These are phyloP conservation scores for Ephialtes manifestator DNA, from an alignment of 2,888 invertebrate species.

Conservation along the genomic window DNA sequence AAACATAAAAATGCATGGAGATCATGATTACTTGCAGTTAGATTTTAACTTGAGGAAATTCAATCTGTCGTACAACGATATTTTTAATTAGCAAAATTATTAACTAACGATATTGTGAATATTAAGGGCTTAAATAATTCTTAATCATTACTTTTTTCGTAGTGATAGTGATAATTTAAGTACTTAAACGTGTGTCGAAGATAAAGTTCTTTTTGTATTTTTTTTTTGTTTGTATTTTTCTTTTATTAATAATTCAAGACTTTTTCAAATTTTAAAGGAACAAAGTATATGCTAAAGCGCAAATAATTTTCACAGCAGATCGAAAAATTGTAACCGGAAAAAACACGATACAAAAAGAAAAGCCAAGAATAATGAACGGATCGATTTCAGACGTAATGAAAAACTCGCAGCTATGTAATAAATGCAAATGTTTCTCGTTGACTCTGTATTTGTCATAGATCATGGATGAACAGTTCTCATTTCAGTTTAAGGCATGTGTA, in stretches of 20 bases:
- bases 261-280: neutral
- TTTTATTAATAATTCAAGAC: neutral
- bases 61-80: too few relatives aligned
- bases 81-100: too few relatives aligned
- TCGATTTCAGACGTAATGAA: neutral
- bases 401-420: neutral
- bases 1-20: too few relatives aligned
- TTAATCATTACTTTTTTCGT: too few relatives aligned
- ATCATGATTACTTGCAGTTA: too few relatives aligned
- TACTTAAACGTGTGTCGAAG: too few relatives aligned
- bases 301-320: neutral
- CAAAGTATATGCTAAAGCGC: neutral
- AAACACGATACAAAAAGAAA: neutral
- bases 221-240: too few relatives aligned
- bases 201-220: too few relatives aligned
- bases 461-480: conserved; percentile 21
- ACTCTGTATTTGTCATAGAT: conserved; percentile 36
- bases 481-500: conserved; percentile 12
- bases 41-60: too few relatives aligned
- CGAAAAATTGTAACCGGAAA: neutral
- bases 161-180: too few relatives aligned
- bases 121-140: too few relatives aligned
- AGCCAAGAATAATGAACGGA: neutral
- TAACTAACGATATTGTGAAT: too few relatives aligned
- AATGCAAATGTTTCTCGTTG: conserved; percentile 59